Evolutionary conservation across 2,888 invertebrate genomes (phyloP).

Genomic region (Malthinus seriepunctatus): DNA sequence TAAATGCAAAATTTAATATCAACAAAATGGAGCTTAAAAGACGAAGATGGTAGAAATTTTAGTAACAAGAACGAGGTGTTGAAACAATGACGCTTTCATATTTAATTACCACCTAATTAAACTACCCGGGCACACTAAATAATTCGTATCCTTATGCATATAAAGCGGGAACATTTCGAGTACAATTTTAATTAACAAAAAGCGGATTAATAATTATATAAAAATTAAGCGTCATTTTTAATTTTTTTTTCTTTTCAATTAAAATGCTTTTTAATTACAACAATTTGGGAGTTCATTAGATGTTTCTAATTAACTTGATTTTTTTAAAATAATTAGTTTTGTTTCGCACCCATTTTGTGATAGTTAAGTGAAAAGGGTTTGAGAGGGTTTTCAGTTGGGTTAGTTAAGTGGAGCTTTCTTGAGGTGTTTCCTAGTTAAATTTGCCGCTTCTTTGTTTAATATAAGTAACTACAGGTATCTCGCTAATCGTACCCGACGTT

Average conservation of each 20-base stretch:
- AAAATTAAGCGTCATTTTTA: slow-evolving; percentile 1
- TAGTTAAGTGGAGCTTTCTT: not conserved
- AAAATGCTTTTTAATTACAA: not conserved
- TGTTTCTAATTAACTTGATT: too few species aligned
- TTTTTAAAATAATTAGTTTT: too few species aligned
- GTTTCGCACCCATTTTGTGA: too few species aligned
- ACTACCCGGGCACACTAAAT: slow-evolving; percentile 43
- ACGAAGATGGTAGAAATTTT: not conserved
- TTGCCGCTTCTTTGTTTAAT: slow-evolving; percentile 41
- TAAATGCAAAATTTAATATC: not conserved
- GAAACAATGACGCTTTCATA: slow-evolving; percentile 49
- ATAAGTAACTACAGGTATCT: slow-evolving; percentile 44
- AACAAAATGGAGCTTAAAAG: slow-evolving; percentile 9
- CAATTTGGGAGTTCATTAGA: too few species aligned
- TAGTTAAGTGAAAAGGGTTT: too few species aligned
- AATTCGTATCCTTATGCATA: slow-evolving; percentile 41
- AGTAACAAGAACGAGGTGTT: slow-evolving; percentile 35
- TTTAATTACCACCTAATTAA: slow-evolving; percentile 52
- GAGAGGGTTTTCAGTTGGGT: too few species aligned
- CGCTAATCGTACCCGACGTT: slow-evolving; percentile 52
- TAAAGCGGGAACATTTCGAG: slow-evolving; percentile 35
- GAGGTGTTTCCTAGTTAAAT: slow-evolving; percentile 13
- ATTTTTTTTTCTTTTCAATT: not conserved
- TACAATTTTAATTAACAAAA: slow-evolving; percentile 40
- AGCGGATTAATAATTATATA: slow-evolving; percentile 39